Evolutionary conservation across 2,797 vertebrate genomes (phyloP), one percentile per base, ranked within the genome.

Genomic region (Gambusia yucatana): DNA sequence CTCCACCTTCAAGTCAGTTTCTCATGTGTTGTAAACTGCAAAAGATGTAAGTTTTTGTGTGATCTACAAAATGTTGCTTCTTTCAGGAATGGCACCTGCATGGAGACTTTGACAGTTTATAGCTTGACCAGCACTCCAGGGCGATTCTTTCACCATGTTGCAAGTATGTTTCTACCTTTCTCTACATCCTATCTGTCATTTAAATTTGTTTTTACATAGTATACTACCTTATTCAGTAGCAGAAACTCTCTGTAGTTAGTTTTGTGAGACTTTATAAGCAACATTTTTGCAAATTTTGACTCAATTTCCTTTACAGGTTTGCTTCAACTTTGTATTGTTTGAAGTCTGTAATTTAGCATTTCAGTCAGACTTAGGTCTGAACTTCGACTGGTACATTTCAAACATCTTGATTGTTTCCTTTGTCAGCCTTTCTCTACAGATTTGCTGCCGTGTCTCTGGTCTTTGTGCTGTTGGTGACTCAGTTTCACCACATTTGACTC

Each of bases 121-220:
- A 8, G 13, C 75, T 33, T 91, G 83, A 93, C 93, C 0, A 20
- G 78, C 76, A 89, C 81, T 52, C 78, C 92, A 33, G 94, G 93
- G 33, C 80, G 4, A 46, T 93, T 94, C 78, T 92, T 91, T 87
- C 80, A 94, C 74, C 87, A 90, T 44, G 14, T 88, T 77, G 48
- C 87, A 73, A 83, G 93, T 93, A 82, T 20, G 87, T 88, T 30
- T 41, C 39, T 65, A 74, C 48, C 11, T 39, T 17, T 17, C 1
- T n/a, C 25, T 25, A 52, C 11, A 43, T 13, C 36, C 11, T 36
- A 44, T 52, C 50, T 11, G 36, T 3, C 30, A 78, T n/a, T 4
- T 43, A 6, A 43, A n/a, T 22, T 43, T 25, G 9, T n/a, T 67
- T 41, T 43, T 67, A 41, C 20, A 41, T 9, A 67, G 36, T 36